Evolutionary conservation across 1,140 invertebrate species (phyloP).

Genomic region (Harpegnathos saltator): DNA sequence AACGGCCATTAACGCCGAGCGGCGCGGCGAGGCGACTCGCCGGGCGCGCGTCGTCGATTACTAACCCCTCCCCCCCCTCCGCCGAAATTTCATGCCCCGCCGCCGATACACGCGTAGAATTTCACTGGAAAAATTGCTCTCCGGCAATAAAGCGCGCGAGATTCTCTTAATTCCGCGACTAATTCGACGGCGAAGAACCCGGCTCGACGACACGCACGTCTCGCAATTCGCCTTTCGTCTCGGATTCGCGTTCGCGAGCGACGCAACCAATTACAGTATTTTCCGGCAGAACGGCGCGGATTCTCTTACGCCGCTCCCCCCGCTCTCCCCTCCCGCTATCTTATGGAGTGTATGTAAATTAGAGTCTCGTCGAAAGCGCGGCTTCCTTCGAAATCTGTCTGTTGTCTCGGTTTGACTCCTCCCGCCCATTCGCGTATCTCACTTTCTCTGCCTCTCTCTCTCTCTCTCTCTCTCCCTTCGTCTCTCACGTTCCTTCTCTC

Average conservation of each 20-base stretch:
- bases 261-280: constrained; percentile 84
- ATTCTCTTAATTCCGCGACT: constrained; percentile 5
- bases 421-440: neutral
- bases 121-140: too few species aligned
- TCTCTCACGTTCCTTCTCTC: too few species aligned
- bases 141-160: neutral
- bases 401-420: constrained; percentile 44
- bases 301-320: constrained; percentile 74
- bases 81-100: constrained; percentile 50
- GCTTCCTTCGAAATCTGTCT: constrained; percentile 71
- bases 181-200: neutral
- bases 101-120: neutral
- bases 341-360: constrained; percentile 83
- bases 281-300: constrained; percentile 81
- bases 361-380: constrained; percentile 78
- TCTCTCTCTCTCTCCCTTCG: constrained; percentile 1
- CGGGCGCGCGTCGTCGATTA: constrained; percentile 36
- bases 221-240: constrained; percentile 78
- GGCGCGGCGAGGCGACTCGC: constrained; percentile 55
- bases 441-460: neutral
- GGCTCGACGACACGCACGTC: constrained; percentile 43
- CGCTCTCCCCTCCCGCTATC: constrained; percentile 64
- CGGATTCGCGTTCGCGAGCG: constrained; percentile 63
- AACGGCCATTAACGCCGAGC: constrained; percentile 70
- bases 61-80: neutral